Evolutionary conservation across 2,113 vertebrate genomes (phyloP).

Genomic region (Podarcis muralis): DNA sequence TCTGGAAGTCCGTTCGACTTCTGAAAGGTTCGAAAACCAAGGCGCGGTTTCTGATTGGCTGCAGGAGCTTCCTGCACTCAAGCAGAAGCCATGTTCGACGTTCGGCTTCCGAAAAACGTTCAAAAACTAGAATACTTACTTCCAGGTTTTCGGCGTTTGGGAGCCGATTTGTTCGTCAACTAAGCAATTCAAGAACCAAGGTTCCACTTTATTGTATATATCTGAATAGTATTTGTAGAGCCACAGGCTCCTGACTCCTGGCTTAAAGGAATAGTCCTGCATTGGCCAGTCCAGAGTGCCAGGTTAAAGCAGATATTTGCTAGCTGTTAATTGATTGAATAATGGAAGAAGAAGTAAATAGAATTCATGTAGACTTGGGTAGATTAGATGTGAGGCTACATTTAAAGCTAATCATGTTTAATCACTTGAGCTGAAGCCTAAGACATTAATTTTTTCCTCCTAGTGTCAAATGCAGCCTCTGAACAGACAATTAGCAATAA

Average conservation of each 20-base stretch:
- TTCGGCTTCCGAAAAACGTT: no score
- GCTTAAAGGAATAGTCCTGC: not conserved
- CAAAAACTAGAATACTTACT: no score
- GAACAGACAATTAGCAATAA: slow-evolving; percentile 21
- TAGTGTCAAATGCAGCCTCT: not conserved
- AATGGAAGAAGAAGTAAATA: slow-evolving; percentile 38
- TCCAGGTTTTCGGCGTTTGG: no score
- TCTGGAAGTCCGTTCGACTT: no score
- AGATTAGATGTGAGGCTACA: slow-evolving; percentile 44
- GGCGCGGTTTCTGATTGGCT: no score
- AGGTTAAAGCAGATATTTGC: slow-evolving; percentile 36
- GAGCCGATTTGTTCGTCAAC: no score
- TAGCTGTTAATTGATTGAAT: slow-evolving; percentile 35
- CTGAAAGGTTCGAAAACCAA: no score
- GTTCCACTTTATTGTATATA: no score
- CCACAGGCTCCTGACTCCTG: not conserved
- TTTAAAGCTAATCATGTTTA: slow-evolving; percentile 50
- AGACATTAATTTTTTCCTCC: not conserved
- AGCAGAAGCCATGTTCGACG: no score
- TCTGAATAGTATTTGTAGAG: no score
- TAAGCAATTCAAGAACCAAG: no score
- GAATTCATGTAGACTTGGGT: slow-evolving; percentile 30
- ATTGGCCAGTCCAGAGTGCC: not conserved
- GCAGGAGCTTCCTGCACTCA: no score
- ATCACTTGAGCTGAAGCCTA: slow-evolving; percentile 21